phyloP scores from a whole-genome alignment of 1,140 invertebrate genomes.

The Dendroctonus ponderosae region DNA sequence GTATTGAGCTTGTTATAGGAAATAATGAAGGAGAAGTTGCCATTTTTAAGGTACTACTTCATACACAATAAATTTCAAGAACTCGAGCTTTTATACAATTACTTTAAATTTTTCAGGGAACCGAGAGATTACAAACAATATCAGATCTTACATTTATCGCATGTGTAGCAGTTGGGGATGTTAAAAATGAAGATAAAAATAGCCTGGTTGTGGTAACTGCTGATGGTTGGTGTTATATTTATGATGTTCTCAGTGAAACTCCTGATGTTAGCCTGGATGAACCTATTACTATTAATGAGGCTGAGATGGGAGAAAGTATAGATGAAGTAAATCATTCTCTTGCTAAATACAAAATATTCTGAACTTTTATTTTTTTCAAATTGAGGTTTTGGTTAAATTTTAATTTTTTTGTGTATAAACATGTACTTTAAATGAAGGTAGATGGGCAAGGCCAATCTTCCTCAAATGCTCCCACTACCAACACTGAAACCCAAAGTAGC shows the following conservation, averaged over 20 bases:
- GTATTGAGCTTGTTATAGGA: constrained; percentile 72
- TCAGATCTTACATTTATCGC: constrained; percentile 66
- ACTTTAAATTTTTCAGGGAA: constrained; percentile 47
- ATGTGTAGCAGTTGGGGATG: constrained; percentile 69
- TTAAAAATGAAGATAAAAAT: constrained; percentile 70
- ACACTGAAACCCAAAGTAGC: constrained; percentile 32
- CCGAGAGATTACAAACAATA: constrained; percentile 59
- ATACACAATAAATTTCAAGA: neutral
- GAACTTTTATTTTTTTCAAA: no score
- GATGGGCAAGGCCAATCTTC: constrained; percentile 44
- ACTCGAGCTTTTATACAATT: neutral
- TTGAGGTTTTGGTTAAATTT: no score
- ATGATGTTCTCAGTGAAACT: constrained; percentile 50
- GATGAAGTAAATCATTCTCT: constrained; percentile 16
- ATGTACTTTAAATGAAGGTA: constrained; percentile 25
- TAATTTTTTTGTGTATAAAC: no score
- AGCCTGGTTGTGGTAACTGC: constrained; percentile 67
- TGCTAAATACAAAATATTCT: no score
- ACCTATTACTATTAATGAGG: constrained; percentile 9
- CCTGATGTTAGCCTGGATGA: constrained; percentile 23
- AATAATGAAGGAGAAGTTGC: constrained; percentile 69
- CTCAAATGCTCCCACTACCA: constrained; percentile 31
- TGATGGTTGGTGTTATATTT: constrained; percentile 76
- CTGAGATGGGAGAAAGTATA: constrained; percentile 15
- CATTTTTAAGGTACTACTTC: constrained; percentile 62